Evolutionary conservation across 92 coral and sea anemone genomes (phyloP), one percentile per base, ranked within the genome.

Genomic region (Muricea muricata): DNA sequence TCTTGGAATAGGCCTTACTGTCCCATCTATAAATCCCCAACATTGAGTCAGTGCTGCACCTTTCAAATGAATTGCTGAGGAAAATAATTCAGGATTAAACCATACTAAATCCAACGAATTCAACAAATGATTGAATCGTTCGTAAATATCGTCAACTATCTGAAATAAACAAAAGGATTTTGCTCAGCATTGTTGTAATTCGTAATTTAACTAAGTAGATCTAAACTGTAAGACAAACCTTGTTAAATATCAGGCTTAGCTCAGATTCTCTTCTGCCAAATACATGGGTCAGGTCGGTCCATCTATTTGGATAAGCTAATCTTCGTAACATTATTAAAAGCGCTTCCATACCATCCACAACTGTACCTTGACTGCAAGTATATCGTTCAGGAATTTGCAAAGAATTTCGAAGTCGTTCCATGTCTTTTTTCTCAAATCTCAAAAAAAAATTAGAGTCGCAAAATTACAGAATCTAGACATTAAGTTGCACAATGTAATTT

Each of bases 1-100:
- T 50, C 92, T 86, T 72, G 90, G 75, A 40, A 90, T 87, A 45
- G 90, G 90, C 40, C 93, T 37, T 52, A 81, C 30, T 8, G 91
- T 90, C 17, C 91, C 91, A 83, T 87, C 91, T 31, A 90, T 82
- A 34, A 90, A 90, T 13, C 91, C 91, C 93, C 93, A 87, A 83
- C 93, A 90, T 30, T 87, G 88, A 30, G 78, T 32, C 8, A 90
- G 89, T 8, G 91, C 89, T 17, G 91, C 93, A 26, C 91, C 93
- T 79, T 90, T 90, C 47, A 34, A 39, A 69, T 87, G 83, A 10
- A 90, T 90, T 39, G 73, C 86, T 50, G 73, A 17, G 13, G 85
- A 50, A 86, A 90, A 90, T 21, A 77, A 56, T 0, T 10, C 90
- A 28, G 84, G 85, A 45, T 86, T 91, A 2, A 90, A 85, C 93